Percentiles rank a stretch among this genome's conserved stretches.
phyloP scores from a whole-genome alignment of 2,888 invertebrate genomes.

The Stictocephala bisonia region DNA sequence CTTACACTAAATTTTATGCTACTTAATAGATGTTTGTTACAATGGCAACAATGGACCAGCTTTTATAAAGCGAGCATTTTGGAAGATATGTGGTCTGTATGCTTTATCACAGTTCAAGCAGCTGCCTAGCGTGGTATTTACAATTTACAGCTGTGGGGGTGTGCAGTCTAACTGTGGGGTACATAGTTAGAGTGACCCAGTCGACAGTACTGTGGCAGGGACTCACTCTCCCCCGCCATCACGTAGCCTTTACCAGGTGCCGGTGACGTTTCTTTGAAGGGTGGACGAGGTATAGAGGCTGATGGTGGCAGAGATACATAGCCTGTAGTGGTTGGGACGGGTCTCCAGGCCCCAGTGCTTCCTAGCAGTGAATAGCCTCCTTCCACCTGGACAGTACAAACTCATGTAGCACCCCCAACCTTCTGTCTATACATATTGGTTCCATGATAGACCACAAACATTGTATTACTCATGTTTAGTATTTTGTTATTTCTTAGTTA shows the following conservation, averaged over 20 bases:
- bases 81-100: neutral
- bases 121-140: constrained; percentile 31
- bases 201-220: neutral
- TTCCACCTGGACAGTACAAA: neutral
- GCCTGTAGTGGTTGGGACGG: neutral
- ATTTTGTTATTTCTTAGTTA: no score
- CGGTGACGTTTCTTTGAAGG: constrained; percentile 15
- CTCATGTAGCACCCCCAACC: no score
- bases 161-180: constrained; percentile 36
- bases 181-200: constrained; percentile 32
- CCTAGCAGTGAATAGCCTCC: constrained; percentile 20
- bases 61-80: constrained; percentile 12
- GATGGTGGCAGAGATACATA: constrained; percentile 27
- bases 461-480: no score
- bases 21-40: no score
- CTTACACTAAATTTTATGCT: no score
- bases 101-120: constrained; percentile 1
- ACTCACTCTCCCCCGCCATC: constrained; percentile 33
- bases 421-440: no score
- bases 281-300: constrained; percentile 20
- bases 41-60: no score
- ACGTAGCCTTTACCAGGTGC: constrained; percentile 43
- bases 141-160: constrained; percentile 30
- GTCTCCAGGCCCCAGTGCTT: neutral
- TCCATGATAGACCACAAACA: no score